Percentiles rank a stretch among this genome's conserved stretches.
phyloP scores from a whole-genome alignment of 2,888 invertebrate genomes.

The Synanthedon andrenaeformis region DNA sequence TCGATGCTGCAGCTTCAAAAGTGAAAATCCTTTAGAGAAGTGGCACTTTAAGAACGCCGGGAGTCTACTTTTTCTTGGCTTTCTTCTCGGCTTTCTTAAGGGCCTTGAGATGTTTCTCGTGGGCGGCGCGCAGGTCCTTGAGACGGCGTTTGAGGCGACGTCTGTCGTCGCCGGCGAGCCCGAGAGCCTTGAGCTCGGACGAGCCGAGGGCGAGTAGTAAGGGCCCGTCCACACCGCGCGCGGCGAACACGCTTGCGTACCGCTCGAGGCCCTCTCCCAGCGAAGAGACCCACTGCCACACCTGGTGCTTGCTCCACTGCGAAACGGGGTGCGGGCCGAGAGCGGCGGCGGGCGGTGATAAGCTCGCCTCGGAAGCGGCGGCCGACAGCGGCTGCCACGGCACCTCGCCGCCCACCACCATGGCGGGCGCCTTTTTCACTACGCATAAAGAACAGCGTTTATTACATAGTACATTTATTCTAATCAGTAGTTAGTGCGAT shows the following conservation, averaged over 20 bases:
- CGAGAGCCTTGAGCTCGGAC: conserved; percentile 89
- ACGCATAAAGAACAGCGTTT: conserved; percentile 29
- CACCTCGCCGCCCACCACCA: conserved; percentile 68
- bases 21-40: too few species aligned
- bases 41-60: too few species aligned
- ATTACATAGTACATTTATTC: conserved; percentile 1
- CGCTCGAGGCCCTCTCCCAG: conserved; percentile 90
- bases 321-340: conserved; percentile 37
- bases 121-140: conserved; percentile 83
- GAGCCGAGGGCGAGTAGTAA: conserved; percentile 90
- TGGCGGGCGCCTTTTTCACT: conserved; percentile 70
- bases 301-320: conserved; percentile 83
- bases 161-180: conserved; percentile 84
- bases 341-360: conserved; percentile 55
- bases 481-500: conserved; percentile 8
- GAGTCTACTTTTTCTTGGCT: conserved; percentile 75
- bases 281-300: conserved; percentile 90
- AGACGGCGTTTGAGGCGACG: conserved; percentile 84
- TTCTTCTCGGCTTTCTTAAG: conserved; percentile 88
- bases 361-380: conserved; percentile 56
- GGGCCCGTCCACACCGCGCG: conserved; percentile 89
- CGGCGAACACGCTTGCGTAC: conserved; percentile 87
- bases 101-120: conserved; percentile 89
- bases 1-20: too few species aligned
- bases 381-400: conserved; percentile 68